Percentiles rank a stretch among this genome's conserved stretches.
phyloP scores from a whole-genome alignment of 2,797 vertebrate species.

The Epinephelus awoara region DNA sequence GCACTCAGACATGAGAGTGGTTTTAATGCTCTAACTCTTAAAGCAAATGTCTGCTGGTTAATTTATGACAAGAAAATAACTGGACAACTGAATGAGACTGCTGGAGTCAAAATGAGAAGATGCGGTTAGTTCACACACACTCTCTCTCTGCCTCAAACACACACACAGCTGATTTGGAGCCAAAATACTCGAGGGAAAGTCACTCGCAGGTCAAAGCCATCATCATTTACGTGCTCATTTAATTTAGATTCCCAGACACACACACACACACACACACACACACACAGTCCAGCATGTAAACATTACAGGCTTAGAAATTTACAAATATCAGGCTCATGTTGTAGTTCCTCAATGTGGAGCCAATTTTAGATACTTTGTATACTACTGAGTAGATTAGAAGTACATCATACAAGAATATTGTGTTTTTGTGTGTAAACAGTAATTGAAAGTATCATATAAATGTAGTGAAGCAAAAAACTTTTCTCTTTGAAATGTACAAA shows the following conservation, averaged over 20 bases:
- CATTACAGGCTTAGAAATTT: neutral
- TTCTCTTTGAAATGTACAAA: too few species aligned
- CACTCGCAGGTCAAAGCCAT: conserved; percentile 52
- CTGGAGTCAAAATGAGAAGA: neutral
- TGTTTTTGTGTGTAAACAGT: too few species aligned
- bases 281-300: neutral
- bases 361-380: too few species aligned
- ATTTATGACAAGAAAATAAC: neutral
- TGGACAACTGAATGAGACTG: neutral
- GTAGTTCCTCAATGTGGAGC: too few species aligned
- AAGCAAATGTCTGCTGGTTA: neutral
- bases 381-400: too few species aligned
- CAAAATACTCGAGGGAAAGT: conserved; percentile 55
- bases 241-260: conserved; percentile 23
- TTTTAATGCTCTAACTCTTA: neutral
- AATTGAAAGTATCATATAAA: too few species aligned
- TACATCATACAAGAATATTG: too few species aligned
- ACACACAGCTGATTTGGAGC: conserved; percentile 9
- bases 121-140: neutral
- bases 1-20: too few species aligned
- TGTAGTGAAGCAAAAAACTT: too few species aligned
- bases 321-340: neutral
- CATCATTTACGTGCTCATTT: conserved; percentile 49
- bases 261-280: conserved; percentile 1
- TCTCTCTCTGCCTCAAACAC: neutral